phyloP scores from a whole-genome alignment of 2,888 invertebrate genomes.

The Hirtodrosophila histrioides region DNA sequence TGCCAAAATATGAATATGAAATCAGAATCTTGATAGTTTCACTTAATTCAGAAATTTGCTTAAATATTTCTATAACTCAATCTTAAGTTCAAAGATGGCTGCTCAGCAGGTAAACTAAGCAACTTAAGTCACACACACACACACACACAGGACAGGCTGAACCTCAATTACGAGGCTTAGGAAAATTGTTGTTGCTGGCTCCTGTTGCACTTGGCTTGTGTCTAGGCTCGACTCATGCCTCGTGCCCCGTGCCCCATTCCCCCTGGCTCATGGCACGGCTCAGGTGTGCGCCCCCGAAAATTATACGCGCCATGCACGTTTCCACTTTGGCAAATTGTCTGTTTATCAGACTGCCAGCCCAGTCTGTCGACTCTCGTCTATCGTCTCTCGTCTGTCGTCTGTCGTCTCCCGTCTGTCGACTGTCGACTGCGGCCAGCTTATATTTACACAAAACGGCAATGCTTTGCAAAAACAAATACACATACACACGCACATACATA shows the following conservation, averaged over 20 bases:
- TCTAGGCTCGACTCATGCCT: constrained; percentile 26
- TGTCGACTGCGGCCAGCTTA: constrained; percentile 61
- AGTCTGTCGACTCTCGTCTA: constrained; percentile 25
- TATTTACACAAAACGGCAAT: constrained; percentile 70
- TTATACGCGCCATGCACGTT: constrained; percentile 75
- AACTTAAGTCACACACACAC: constrained; percentile 26
- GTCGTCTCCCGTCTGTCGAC: constrained; percentile 23
- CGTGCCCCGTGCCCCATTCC: constrained; percentile 14
- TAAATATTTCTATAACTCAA: constrained; percentile 2
- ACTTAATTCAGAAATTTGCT: too few relatives aligned
- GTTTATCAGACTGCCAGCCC: constrained; percentile 73
- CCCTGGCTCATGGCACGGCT: constrained; percentile 10
- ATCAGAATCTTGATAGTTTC: too few relatives aligned
- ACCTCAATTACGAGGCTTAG: constrained; percentile 30
- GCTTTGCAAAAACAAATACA: constrained; percentile 53
- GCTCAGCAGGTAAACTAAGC: constrained; percentile 47
- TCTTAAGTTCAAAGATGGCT: background rate
- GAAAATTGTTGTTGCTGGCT: constrained; percentile 14
- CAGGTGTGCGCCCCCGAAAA: constrained; percentile 54
- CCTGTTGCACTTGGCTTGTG: constrained; percentile 34
- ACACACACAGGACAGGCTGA: constrained; percentile 12
- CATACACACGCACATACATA: constrained; percentile 27
- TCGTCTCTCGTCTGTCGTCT: constrained; percentile 9
- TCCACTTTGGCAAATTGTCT: constrained; percentile 78
- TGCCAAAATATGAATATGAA: too few relatives aligned